Evolutionary conservation across 2,888 invertebrate species (phyloP), one percentile per base, ranked within the genome.

Genomic region (Luffia ferchaultella): DNA sequence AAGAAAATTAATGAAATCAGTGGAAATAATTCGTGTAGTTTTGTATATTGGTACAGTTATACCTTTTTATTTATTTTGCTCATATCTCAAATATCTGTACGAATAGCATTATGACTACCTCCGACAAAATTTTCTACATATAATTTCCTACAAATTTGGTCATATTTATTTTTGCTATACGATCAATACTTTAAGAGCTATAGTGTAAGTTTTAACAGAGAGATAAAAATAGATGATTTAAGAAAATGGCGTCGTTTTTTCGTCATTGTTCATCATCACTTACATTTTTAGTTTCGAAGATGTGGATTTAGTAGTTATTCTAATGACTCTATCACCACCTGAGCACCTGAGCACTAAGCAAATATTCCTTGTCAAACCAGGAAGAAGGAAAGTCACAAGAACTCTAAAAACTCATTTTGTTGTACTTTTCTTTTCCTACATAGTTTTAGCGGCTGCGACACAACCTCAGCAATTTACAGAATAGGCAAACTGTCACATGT

Each of bases 381-480:
- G 12, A 30, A 30, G 30, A 7, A 12, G 30, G 12, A 30, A 30
- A 3, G 3, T 30, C 30, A 7, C 50, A 45, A 45, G 30, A 45
- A 46, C 50, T 50, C 18, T 12, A 41, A 50, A 50, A 50, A 44
- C 50, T 50, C 45, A 50, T 50, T 50, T 50, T 50, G 45, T 50
- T 20, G 41, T 50, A 45, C 50, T 20, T 41, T 50, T 50, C 50
- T 50, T 20, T 50, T 50, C 20, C 41, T 50, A 40, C 50, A 50
- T 40, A 46, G 50, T 50, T 50, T 50, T 45, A 50, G 50, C 19
- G 46, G 18, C n/a, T 50, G 50, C 16, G 43, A 49, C 12, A 30
- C 30, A 30, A 30, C 30, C 30, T 30, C 30, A 30, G 30, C 30
- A 3, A 30, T 30, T 30, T 30, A 30, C 30, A 7, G 30, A 12